Evolutionary conservation across 2,888 invertebrate genomes (phyloP), one percentile per base, ranked within the genome.

Genomic region (Drosophila meridiana): DNA sequence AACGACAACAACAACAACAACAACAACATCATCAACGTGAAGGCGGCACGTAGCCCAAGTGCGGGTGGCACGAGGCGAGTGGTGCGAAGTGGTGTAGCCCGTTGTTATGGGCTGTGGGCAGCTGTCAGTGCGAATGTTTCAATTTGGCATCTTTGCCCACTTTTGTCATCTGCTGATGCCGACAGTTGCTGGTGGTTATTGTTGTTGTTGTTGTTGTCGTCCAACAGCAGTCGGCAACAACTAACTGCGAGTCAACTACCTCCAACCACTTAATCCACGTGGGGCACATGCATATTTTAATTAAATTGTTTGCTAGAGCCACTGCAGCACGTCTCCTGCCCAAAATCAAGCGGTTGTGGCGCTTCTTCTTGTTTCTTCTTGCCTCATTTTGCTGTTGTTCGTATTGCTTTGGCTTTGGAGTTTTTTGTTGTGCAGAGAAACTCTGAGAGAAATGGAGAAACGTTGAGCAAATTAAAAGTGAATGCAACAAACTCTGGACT

Each of bases 121-220:
- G 60, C 78, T 80, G 80, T 63, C 78, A 78, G 60, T 67, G 78
- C 68, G 77, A 85, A 89, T 85, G 84, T 89, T 85, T 85, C 85
- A 89, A 85, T 85, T 85, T 87, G 87, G 82, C 80, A 76, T 85
- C 83, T 87, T 87, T 85, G 76, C 88, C 79, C 79, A 70, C 81
- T 78, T 80, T 80, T 78, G 77, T 80, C 77, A 78, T 76, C 76
- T 76, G 78, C 50, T 50, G 80, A 76, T 66, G 76, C 71, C 77
- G 81, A 73, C 87, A 83, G 14, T 48, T 13, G 47, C 48, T 48
- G 28, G 14, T 14, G 20, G 73, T 73, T 48, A 40, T 42, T 38
- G 14, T 40, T 14, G 73, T 73, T 86, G 74, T 9, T 45, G 47
- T 28, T 68, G 72, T 55, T 55, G 52, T 36, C 47, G 32, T 45